Base-by-base conservation (phyloP, 2,113 vertebrate species). In the Chrysemys picta region DNA sequence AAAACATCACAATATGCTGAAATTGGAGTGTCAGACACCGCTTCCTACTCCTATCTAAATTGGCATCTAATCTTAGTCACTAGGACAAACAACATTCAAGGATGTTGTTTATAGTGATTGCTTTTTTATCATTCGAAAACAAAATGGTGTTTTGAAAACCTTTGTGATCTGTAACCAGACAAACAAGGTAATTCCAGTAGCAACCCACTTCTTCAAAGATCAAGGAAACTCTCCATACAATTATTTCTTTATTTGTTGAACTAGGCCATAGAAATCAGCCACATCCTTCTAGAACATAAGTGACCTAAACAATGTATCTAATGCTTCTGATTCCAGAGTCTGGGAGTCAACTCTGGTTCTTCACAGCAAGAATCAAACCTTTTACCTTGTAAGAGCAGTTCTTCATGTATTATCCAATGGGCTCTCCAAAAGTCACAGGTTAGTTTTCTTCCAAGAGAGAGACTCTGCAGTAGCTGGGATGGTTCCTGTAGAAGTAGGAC, bases 11-110 rank as follows among this genome's bases (percentile, higher is more conserved):
- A 59, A 45, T 38, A 75, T 56, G 81, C 16, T 94, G 93, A 96
- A 97, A 95, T 93, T 56, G 95, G 94, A 95, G 87, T 93, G 89
- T 91, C 93, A 79, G 87, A 91, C 24, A 47, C 42, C 14, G 22
- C 79, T 45, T 90, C 93, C 93, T 90, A 59, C 89, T 84, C n/a
- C 84, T 94, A 95, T 97, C 97, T 95, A 94, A 97, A 97, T 94
- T 97, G 95, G 78, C 83, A 95, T 97, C 96, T 97, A 91, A 97
- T 95, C 92, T 95, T 96, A 92, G 92, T 65, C 59, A 82, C 88
- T 57, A 90, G 93, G 91, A 96, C 85, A 96, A 96, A 83, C 47
- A 89, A 78, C 49, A 57, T 75, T 93, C 85, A 59, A 89, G 72
- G 45, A 76, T 91, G 87, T 88, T 96, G 92, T 95, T 97, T 96